These are phyloP conservation scores for Actinopyga echinites DNA, from an alignment of 53 echinoderm and acorn worm species.

Conservation along the genomic window DNA sequence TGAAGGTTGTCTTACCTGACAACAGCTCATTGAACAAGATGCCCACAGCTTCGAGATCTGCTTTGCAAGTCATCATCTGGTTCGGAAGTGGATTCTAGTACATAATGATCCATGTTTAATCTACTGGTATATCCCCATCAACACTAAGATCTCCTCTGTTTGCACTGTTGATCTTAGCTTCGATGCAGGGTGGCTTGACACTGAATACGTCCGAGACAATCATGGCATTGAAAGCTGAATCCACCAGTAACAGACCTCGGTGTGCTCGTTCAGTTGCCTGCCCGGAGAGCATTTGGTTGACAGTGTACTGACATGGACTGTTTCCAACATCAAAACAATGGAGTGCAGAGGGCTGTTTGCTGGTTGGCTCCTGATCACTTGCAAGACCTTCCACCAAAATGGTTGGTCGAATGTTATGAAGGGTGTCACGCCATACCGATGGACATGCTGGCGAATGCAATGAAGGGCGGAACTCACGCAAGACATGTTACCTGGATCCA, in stretches of 20 bases:
- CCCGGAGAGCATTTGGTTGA: conserved; percentile 41
- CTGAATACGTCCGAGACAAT: conserved; percentile 29
- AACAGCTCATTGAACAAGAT: too few species aligned
- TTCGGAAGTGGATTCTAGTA: background rate
- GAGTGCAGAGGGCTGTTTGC: background rate
- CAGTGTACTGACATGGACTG: conserved; percentile 37
- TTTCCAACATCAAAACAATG: conserved; percentile 35
- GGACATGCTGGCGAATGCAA: background rate
- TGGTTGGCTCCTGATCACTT: conserved; percentile 2
- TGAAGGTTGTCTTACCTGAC: background rate
- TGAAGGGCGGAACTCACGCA: conserved; percentile 19
- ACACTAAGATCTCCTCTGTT: too few species aligned
- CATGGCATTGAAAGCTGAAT: conserved; percentile 33
- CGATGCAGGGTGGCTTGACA: too few species aligned
- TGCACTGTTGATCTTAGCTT: too few species aligned
- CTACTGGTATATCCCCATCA: too few species aligned
- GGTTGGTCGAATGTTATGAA: conserved; percentile 44
- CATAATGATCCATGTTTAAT: too few species aligned
- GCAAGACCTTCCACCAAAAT: conserved; percentile 32
- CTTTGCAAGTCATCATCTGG: background rate
- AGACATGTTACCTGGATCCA: conserved; percentile 34
- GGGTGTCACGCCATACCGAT: background rate
- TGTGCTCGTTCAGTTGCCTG: conserved; percentile 37
- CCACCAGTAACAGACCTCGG: conserved; percentile 40
- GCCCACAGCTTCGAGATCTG: conserved; percentile 9